A percentile compares a stretch with the other conserved stretches of the same genome.
Evolutionary conservation across 2,113 vertebrate genomes (phyloP).

Genomic region (Manacus vitellinus): DNA sequence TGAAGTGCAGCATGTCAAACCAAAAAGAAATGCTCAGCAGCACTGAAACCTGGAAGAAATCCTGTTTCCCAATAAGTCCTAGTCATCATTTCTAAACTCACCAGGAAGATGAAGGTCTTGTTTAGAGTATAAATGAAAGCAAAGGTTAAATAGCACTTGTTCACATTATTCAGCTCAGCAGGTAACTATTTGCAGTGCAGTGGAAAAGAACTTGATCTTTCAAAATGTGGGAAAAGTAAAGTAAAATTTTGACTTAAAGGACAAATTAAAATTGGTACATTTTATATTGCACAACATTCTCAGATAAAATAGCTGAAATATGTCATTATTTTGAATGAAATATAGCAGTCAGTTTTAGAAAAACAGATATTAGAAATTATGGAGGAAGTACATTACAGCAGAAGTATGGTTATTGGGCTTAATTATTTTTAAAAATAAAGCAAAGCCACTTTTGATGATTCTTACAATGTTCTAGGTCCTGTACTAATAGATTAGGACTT

Average conservation of each 20-base stretch:
- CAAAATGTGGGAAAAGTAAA: background rate
- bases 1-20: background rate
- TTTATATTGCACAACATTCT: fast-evolving
- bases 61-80: background rate
- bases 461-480: background rate
- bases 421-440: background rate
- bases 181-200: background rate
- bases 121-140: background rate
- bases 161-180: background rate
- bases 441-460: background rate
- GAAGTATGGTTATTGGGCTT: background rate
- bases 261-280: background rate
- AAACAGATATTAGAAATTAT: background rate
- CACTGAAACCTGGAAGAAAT: background rate
- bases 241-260: background rate
- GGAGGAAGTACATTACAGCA: background rate
- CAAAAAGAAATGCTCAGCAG: background rate
- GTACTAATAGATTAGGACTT: background rate
- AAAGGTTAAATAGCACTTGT: background rate
- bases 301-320: background rate
- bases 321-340: background rate
- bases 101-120: background rate
- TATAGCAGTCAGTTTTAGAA: background rate
- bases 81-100: background rate
- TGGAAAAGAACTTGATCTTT: background rate